Evolutionary conservation across 2,113 vertebrate species (phyloP).

Genomic region (Myotis davidii): DNA sequence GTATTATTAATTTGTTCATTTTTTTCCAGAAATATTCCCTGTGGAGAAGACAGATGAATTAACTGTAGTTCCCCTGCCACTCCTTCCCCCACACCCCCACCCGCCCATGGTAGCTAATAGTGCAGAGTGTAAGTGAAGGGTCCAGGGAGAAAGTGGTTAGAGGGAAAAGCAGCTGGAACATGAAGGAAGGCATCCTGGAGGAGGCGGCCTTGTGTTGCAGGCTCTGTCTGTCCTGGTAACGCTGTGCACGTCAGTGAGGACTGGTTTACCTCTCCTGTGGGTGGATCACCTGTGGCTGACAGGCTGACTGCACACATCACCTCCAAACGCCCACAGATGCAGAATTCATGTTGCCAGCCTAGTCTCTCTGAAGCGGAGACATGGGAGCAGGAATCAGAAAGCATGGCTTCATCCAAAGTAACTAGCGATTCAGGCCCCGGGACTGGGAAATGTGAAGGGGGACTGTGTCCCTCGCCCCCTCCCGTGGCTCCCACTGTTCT

Average conservation of each 20-base stretch:
- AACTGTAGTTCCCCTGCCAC: not conserved
- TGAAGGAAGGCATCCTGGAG: not conserved
- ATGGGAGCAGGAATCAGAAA: not conserved
- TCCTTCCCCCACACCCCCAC: not conserved
- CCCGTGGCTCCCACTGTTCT: accelerated
- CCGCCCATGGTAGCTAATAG: not conserved
- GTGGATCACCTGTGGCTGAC: not conserved
- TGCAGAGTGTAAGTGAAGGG: not conserved
- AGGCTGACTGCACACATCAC: not conserved
- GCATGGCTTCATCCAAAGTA: not conserved
- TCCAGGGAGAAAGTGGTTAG: not conserved
- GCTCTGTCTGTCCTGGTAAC: not conserved
- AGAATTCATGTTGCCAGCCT: not conserved
- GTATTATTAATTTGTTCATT: not conserved
- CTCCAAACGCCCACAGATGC: not conserved
- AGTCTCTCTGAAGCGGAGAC: not conserved
- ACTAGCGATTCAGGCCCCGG: not conserved
- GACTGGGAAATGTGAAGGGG: not conserved
- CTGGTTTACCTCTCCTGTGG: not conserved
- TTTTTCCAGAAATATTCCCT: not conserved
- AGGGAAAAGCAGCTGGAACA: not conserved
- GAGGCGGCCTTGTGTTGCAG: not conserved
- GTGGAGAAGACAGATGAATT: not conserved
- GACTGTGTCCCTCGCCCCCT: not conserved
- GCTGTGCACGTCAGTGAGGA: not conserved